Percentiles rank a stretch among this genome's conserved stretches.
phyloP scores from a whole-genome alignment of 2,888 invertebrate species.

The Andrena trimmerana region DNA sequence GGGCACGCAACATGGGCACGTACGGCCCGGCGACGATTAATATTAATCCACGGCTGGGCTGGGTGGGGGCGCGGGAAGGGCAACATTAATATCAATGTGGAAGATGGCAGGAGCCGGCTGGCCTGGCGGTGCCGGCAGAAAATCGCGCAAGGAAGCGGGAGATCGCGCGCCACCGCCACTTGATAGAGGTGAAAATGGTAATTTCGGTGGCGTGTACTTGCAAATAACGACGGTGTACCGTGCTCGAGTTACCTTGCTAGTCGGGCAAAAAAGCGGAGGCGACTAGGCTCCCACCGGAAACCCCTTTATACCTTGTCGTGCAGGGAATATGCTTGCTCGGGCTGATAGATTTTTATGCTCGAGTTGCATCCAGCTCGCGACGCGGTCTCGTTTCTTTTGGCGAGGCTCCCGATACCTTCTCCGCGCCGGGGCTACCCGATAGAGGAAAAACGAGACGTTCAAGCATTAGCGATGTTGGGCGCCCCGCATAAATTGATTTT shows the following conservation, averaged over 20 bases:
- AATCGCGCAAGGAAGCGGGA: slow-evolving; percentile 19
- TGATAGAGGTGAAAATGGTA: slow-evolving; percentile 58
- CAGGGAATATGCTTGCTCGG: slow-evolving; percentile 18
- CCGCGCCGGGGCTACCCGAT: background rate
- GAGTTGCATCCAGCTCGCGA: slow-evolving; percentile 22
- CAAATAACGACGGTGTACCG: slow-evolving; percentile 40
- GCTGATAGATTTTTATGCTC: slow-evolving; percentile 59
- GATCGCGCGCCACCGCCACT: slow-evolving; percentile 25
- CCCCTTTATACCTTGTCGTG: background rate
- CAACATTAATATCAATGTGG: slow-evolving; percentile 79
- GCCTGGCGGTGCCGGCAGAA: slow-evolving; percentile 18
- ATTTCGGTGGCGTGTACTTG: slow-evolving; percentile 46
- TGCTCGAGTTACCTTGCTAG: slow-evolving; percentile 8
- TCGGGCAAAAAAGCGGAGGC: background rate
- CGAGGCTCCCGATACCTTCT: slow-evolving; percentile 7
- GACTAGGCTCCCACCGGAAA: background rate
- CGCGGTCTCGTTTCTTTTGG: slow-evolving; percentile 15
- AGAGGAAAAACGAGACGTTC: background rate
- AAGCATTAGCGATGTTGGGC: background rate
- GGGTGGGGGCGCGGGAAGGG: slow-evolving; percentile 47
- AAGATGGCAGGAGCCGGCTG: background rate
- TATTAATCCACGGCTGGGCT: slow-evolving; percentile 72
- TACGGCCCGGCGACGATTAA: slow-evolving; percentile 72
- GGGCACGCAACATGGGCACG: slow-evolving; percentile 60
- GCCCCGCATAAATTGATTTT: slow-evolving; percentile 21